A percentile compares a stretch with the other conserved stretches of the same genome.
phyloP scores from a whole-genome alignment of 2,888 invertebrate species.

The Trachelus iudaicus region DNA sequence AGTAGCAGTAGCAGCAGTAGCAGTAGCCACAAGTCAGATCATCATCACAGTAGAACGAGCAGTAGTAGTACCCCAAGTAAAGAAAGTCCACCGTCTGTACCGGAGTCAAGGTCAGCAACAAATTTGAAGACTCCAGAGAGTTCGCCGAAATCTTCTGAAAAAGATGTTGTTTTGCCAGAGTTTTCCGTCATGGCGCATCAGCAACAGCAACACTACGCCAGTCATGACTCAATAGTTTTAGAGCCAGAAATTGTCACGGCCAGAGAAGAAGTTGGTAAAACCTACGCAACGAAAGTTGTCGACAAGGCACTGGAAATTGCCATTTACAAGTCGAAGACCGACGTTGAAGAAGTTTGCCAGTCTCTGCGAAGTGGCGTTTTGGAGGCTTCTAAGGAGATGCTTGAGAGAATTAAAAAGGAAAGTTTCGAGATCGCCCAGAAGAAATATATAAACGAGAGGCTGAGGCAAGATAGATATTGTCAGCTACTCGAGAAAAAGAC shows the following conservation, averaged over 20 bases:
- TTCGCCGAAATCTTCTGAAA: background rate
- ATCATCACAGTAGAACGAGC: constrained; percentile 32
- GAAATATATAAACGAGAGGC: constrained; percentile 40
- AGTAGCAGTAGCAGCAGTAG: constrained; percentile 26
- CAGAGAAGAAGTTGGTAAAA: constrained; percentile 52
- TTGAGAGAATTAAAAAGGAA: constrained; percentile 56
- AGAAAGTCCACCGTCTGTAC: constrained; percentile 23
- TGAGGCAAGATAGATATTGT: constrained; percentile 47
- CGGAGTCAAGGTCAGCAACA: constrained; percentile 22
- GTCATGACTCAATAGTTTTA: constrained; percentile 22
- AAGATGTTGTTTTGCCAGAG: background rate
- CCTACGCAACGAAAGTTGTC: constrained; percentile 60
- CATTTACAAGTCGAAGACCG: constrained; percentile 62
- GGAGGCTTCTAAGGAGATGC: constrained; percentile 57
- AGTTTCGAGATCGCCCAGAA: constrained; percentile 52
- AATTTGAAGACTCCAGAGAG: constrained; percentile 11
- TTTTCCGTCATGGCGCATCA: constrained; percentile 17
- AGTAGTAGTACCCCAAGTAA: constrained; percentile 23
- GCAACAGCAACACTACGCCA: constrained; percentile 6
- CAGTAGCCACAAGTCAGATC: constrained; percentile 23
- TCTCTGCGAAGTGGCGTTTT: constrained; percentile 56
- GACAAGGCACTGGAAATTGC: constrained; percentile 62
- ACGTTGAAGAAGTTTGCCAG: constrained; percentile 61
- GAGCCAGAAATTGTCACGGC: constrained; percentile 41
- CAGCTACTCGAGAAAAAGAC: constrained; percentile 53